These are phyloP conservation scores for Anisognathus igniventris DNA, from an alignment of 2,797 vertebrate species.

Conservation along the genomic window DNA sequence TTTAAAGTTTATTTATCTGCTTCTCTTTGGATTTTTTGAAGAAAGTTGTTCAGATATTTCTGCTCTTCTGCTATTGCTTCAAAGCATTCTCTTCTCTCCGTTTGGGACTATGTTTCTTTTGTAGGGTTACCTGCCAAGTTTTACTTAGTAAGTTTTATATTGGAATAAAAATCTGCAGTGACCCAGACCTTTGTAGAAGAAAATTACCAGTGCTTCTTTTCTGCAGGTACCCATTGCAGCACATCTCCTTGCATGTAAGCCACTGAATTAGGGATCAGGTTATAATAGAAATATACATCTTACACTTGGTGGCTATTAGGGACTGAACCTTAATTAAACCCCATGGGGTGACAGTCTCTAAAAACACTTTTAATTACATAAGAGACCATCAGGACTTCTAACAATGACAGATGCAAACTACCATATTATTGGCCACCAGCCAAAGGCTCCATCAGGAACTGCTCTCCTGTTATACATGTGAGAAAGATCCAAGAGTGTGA, in stretches of 20 bases:
- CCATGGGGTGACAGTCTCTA: neutral
- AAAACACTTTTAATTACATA: constrained; percentile 54
- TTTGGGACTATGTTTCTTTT: neutral
- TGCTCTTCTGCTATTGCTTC: neutral
- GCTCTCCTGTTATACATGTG: constrained; percentile 9
- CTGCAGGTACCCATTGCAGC: neutral
- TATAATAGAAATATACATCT: neutral
- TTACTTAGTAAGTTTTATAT: neutral
- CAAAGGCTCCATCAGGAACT: constrained; percentile 12
- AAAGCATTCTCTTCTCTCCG: neutral
- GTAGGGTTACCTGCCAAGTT: neutral
- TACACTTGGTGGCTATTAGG: neutral
- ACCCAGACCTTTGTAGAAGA: neutral
- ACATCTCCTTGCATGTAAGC: neutral
- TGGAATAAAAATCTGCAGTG: neutral
- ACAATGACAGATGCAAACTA: constrained; percentile 36
- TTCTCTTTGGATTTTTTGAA: neutral
- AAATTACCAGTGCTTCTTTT: neutral
- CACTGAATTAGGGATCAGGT: neutral
- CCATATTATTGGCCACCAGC: constrained; percentile 27
- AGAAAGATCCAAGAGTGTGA: constrained; percentile 28
- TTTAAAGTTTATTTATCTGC: neutral
- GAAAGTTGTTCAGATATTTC: neutral
- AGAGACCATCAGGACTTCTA: constrained; percentile 54
- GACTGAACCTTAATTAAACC: constrained; percentile 46